Base-by-base conservation (phyloP, 2,113 vertebrate genomes). In the pig (Sus scrofa) region DNA sequence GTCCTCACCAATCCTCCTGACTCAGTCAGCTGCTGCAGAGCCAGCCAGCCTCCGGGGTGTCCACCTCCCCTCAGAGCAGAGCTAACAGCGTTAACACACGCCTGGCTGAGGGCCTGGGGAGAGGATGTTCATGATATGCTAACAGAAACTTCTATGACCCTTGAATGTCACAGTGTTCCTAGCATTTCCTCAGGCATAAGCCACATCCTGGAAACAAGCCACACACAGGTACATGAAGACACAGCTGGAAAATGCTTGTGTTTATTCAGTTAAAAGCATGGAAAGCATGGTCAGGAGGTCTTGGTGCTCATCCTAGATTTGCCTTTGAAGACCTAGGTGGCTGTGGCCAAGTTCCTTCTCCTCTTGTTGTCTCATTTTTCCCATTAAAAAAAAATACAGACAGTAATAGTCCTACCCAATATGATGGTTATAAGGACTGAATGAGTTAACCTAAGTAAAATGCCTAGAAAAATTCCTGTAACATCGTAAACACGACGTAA, bases 171-270 rank as follows among this genome's bases (percentile, higher is more conserved):
- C 27, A 52, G 50, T 70, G 58, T 86, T 68, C 93, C 54, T 71
- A 92, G 87, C 8, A 34, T 78, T 96, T 97, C 81, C 96, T 94
- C 85, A 44, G 77, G 85, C 58, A 67, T 32, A 65, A 79, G 60
- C 27, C 52, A 79, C 18, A 37, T 95, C 95, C 85, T 93, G 79
- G 82, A 96, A 92, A 92, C 3, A 74, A 70, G 58, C 62, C 0
- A 0, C 2, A 0, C 32, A 19, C 32, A 39, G 90, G 91, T 86
- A 52, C 60, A 13, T 9, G 87, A 77, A 87, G 82, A 93, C 2
- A 14, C 19, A 54, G 63, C 75, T 96, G 85, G 85, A 78, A n/a
- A 87, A 91, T 26, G 32, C 20, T 56, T 67, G 24, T 73, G 75
- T 78, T 92, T 77, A 62, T 77, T 95, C 37, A 27, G 4, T 30